Conservation (phyloP, 2,113 vertebrate species). For the Malurus elegans region DNA sequence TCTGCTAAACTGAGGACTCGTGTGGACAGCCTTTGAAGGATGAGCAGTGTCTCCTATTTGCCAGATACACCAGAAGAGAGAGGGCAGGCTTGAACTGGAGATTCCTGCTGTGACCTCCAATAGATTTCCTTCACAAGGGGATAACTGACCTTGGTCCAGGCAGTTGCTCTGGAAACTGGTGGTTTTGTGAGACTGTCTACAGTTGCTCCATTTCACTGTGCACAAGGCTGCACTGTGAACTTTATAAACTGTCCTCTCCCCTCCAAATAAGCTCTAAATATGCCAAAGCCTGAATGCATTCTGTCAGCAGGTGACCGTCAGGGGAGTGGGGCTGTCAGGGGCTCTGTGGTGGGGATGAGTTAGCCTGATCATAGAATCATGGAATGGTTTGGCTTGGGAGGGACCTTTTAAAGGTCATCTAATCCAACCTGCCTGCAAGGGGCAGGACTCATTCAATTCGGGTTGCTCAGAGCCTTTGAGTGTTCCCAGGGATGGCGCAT, state of each 20-base stretch:
- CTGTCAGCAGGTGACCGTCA: background rate
- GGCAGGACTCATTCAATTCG: background rate
- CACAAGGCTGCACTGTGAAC: background rate
- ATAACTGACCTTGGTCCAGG: background rate
- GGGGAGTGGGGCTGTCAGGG: accelerated
- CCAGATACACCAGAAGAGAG: background rate
- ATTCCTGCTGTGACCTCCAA: background rate
- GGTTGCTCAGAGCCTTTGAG: background rate
- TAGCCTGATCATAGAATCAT: background rate
- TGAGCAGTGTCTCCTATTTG: background rate
- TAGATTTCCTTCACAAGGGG: background rate
- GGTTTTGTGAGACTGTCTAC: background rate
- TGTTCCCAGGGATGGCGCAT: background rate
- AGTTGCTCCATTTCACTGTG: background rate
- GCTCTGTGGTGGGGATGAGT: background rate
- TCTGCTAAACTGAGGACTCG: background rate
- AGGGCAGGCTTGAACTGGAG: background rate
- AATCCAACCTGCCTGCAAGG: background rate
- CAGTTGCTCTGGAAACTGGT: background rate
- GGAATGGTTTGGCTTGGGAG: background rate
- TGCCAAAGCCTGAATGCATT: background rate
- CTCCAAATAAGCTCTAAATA: background rate
- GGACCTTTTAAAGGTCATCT: background rate
- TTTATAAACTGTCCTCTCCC: background rate
- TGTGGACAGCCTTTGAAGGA: background rate